These are phyloP conservation scores for Mirza zaza DNA, from an alignment of 2,113 vertebrate species.

Conservation along the genomic window DNA sequence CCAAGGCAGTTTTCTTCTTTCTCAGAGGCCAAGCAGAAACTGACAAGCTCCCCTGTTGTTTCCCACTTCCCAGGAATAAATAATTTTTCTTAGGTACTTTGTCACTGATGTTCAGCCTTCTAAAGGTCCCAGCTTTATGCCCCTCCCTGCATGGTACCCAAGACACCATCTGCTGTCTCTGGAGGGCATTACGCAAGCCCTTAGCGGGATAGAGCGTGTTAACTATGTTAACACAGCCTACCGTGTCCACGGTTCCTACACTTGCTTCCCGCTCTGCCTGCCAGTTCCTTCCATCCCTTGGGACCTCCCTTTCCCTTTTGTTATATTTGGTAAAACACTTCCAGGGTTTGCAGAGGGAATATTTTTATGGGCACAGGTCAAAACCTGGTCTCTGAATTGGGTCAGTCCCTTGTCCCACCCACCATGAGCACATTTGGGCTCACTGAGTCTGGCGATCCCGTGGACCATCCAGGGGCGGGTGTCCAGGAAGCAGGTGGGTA, in stretches of 20 bases:
- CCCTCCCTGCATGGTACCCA: not conserved
- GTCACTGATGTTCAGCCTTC: not conserved
- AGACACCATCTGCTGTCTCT: not conserved
- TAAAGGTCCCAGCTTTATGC: not conserved
- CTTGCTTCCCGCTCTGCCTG: not conserved
- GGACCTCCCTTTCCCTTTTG: not conserved
- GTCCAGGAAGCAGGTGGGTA: not conserved
- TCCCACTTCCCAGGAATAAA: not conserved
- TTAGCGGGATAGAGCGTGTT: not conserved
- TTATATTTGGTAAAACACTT: not conserved
- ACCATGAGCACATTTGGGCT: too few species aligned
- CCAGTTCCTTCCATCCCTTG: not conserved
- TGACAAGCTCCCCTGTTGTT: not conserved
- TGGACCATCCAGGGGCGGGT: not conserved
- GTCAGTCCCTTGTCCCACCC: too few species aligned
- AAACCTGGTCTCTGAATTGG: not conserved
- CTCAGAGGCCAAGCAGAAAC: not conserved
- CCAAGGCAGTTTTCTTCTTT: not conserved
- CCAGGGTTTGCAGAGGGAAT: not conserved
- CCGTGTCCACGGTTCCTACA: accelerated
- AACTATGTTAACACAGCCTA: not conserved
- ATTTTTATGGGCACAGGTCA: not conserved
- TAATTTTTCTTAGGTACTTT: not conserved
- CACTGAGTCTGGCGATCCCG: too few species aligned
- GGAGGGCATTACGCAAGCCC: not conserved